Evolutionary conservation across 1,140 invertebrate species (phyloP).

Genomic region (Plodia interpunctella): DNA sequence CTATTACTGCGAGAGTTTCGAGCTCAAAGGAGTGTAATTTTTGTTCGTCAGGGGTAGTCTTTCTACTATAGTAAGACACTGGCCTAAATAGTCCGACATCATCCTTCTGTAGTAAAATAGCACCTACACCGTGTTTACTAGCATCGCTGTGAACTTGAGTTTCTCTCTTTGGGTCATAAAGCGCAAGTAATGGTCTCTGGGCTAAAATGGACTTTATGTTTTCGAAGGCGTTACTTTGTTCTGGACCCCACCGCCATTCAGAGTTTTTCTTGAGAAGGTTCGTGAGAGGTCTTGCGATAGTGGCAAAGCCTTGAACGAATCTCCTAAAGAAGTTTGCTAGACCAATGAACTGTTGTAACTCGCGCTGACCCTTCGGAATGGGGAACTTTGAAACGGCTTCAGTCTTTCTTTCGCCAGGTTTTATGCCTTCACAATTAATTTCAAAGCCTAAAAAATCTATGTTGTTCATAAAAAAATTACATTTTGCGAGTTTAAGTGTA

Average conservation of each 20-base stretch:
- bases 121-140: constrained; percentile 19
- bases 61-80: constrained; percentile 23
- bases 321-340: constrained; percentile 24
- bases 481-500: no score
- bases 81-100: constrained; percentile 12
- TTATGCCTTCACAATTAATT: constrained; percentile 15
- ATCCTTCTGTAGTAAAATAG: constrained; percentile 21
- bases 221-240: constrained; percentile 20
- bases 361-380: constrained; percentile 17
- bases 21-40: constrained; percentile 23
- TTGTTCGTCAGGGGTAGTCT: constrained; percentile 23
- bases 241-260: constrained; percentile 21
- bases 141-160: constrained; percentile 30
- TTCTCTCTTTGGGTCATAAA: constrained; percentile 17
- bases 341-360: constrained; percentile 23
- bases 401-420: constrained; percentile 20
- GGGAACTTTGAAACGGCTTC: constrained; percentile 18
- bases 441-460: constrained; percentile 27
- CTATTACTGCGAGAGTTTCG: constrained; percentile 26
- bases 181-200: constrained; percentile 20
- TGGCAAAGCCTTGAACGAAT: constrained; percentile 24
- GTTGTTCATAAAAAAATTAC: constrained; percentile 19
- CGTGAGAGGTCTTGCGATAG: constrained; percentile 21
- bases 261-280: constrained; percentile 16
- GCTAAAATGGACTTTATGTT: constrained; percentile 15